phyloP scores from a whole-genome alignment of 2,888 invertebrate species.

The Ypsolopha sequella region DNA sequence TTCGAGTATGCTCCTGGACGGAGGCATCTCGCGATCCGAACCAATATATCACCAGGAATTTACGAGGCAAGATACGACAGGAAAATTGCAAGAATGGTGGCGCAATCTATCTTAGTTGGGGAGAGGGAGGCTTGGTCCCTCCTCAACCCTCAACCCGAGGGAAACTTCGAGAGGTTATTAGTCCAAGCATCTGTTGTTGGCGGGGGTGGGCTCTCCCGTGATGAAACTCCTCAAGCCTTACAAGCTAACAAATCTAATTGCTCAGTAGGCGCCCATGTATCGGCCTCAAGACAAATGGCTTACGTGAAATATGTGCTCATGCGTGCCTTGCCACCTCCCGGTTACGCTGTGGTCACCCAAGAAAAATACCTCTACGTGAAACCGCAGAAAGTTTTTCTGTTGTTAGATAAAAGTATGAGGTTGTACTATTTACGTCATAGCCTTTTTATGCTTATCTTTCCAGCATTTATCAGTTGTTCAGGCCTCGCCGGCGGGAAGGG shows the following conservation, averaged over 20 bases:
- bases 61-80: conserved; percentile 92
- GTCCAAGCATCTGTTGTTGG: conserved; percentile 73
- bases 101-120: conserved; percentile 90
- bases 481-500: conserved; percentile 68
- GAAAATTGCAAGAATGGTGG: conserved; percentile 94
- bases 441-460: conserved; percentile 71
- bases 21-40: conserved; percentile 65
- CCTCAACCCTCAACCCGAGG: conserved; percentile 8
- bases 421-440: conserved; percentile 47
- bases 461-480: conserved; percentile 66
- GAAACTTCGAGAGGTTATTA: conserved; percentile 73
- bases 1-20: conserved; percentile 71
- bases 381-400: neutral
- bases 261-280: conserved; percentile 65
- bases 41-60: conserved; percentile 88
- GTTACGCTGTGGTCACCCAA: neutral
- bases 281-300: conserved; percentile 55
- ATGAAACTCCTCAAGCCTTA: conserved; percentile 61
- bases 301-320: conserved; percentile 25
- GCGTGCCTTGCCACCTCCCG: neutral
- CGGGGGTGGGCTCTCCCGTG: conserved; percentile 48
- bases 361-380: too few relatives aligned
- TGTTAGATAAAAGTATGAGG: neutral
- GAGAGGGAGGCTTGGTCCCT: conserved; percentile 38
- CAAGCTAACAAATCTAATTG: conserved; percentile 71